Evolutionary conservation across 2,113 vertebrate genomes (phyloP).

Genomic region (Ameiurus melas): DNA sequence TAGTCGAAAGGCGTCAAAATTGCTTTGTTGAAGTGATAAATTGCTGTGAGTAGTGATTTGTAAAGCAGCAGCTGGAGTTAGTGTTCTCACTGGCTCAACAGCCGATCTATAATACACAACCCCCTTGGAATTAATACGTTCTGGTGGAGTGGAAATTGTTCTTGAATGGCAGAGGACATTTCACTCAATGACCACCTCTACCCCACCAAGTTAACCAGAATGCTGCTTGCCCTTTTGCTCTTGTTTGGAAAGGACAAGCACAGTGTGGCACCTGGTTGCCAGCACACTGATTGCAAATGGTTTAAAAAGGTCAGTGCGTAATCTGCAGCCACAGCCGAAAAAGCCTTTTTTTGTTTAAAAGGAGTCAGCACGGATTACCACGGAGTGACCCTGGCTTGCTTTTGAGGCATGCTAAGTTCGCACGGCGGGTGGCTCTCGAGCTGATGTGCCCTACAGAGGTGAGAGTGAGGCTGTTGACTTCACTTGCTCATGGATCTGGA

Average conservation of each 20-base stretch:
- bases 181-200: slow-evolving; percentile 11
- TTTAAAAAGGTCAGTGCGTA: slow-evolving; percentile 56
- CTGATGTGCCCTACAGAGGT: neutral
- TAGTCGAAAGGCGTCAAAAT: slow-evolving; percentile 6
- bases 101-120: slow-evolving; percentile 13
- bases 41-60: slow-evolving; percentile 22
- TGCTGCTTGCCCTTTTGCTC: slow-evolving; percentile 53
- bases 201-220: slow-evolving; percentile 37
- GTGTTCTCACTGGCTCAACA: neutral
- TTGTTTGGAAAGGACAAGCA: slow-evolving; percentile 51
- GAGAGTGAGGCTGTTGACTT: slow-evolving; percentile 6
- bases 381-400: slow-evolving; percentile 12
- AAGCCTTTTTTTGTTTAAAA: slow-evolving; percentile 29
- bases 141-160: slow-evolving; percentile 35
- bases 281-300: slow-evolving; percentile 49
- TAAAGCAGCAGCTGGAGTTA: slow-evolving; percentile 28
- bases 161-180: slow-evolving; percentile 34
- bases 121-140: slow-evolving; percentile 34
- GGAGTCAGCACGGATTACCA: slow-evolving; percentile 1
- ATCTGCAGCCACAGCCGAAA: slow-evolving; percentile 26
- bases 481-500: neutral
- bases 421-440: neutral
- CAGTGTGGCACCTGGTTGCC: slow-evolving; percentile 44
- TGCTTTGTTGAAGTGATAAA: slow-evolving; percentile 20
- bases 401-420: slow-evolving; percentile 29